Percentiles rank a stretch among this genome's conserved stretches.
Evolutionary conservation across 2,797 vertebrate species (phyloP).

Genomic region (Sebastes matsubarae): DNA sequence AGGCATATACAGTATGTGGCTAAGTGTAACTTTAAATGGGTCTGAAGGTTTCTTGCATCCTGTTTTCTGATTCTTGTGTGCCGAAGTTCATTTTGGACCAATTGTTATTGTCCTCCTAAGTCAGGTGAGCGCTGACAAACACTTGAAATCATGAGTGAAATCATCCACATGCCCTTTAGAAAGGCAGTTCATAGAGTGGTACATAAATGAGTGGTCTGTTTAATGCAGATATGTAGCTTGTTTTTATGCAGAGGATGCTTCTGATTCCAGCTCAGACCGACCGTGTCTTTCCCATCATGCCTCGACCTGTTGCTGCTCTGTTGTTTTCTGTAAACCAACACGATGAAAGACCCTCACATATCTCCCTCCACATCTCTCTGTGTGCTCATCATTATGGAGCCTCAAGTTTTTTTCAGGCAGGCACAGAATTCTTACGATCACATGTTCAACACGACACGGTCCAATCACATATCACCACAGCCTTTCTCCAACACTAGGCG

Average conservation of each 20-base stretch:
- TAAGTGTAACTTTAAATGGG: too few relatives aligned
- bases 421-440: neutral
- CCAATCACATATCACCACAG: neutral
- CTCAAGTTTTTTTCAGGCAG: neutral
- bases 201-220: neutral
- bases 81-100: neutral
- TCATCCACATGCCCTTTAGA: neutral
- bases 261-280: conserved; percentile 27
- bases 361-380: conserved; percentile 21
- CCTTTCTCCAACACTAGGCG: neutral
- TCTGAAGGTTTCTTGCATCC: neutral
- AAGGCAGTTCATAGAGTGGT: neutral
- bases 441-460: neutral
- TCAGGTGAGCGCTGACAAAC: neutral
- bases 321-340: conserved; percentile 34
- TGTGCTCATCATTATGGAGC: neutral
- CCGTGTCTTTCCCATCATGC: conserved; percentile 26
- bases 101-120: neutral
- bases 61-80: neutral
- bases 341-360: conserved; percentile 18
- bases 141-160: neutral
- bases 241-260: conserved; percentile 26
- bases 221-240: neutral
- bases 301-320: conserved; percentile 42
- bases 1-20: too few relatives aligned